Percentiles rank a stretch among this genome's conserved stretches.
Conservation (phyloP, 1,140 invertebrate species). For the Drosophila arizonae region DNA sequence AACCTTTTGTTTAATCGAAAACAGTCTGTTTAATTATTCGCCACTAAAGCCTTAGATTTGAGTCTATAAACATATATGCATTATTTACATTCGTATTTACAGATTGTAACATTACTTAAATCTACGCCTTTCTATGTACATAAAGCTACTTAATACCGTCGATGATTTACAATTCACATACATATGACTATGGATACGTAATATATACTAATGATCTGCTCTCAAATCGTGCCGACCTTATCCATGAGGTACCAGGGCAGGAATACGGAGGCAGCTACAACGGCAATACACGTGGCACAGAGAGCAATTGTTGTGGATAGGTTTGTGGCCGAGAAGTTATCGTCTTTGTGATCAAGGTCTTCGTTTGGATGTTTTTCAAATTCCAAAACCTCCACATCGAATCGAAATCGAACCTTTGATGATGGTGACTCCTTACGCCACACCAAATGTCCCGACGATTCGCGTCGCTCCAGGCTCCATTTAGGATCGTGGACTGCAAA, state of each 20-base stretch:
- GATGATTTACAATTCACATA: conserved; percentile 21
- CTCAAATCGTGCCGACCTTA: conserved; percentile 58
- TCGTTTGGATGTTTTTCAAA: conserved; percentile 83
- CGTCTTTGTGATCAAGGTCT: conserved; percentile 65
- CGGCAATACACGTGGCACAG: conserved; percentile 83
- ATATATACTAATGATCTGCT: background rate
- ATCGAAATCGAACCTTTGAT: conserved; percentile 83
- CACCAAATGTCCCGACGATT: conserved; percentile 83
- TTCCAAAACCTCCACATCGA: conserved; percentile 84
- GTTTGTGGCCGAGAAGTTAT: conserved; percentile 61
- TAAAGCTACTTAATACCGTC: conserved; percentile 70
- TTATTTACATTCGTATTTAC: conserved; percentile 61
- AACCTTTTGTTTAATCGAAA: conserved; percentile 18
- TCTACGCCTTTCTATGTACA: conserved; percentile 64
- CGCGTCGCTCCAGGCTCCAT: conserved; percentile 84
- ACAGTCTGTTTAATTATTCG: conserved; percentile 40
- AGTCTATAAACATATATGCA: conserved; percentile 59
- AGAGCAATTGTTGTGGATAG: conserved; percentile 68
- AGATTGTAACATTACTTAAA: conserved; percentile 40
- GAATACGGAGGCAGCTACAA: conserved; percentile 83
- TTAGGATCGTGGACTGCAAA: conserved; percentile 82
- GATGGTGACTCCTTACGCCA: conserved; percentile 84
- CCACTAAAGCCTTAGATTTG: conserved; percentile 31
- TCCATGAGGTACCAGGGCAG: conserved; percentile 84
- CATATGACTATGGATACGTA: background rate